Conservation (phyloP, 1,140 invertebrate genomes). For the Proctacanthus coquilletti region DNA sequence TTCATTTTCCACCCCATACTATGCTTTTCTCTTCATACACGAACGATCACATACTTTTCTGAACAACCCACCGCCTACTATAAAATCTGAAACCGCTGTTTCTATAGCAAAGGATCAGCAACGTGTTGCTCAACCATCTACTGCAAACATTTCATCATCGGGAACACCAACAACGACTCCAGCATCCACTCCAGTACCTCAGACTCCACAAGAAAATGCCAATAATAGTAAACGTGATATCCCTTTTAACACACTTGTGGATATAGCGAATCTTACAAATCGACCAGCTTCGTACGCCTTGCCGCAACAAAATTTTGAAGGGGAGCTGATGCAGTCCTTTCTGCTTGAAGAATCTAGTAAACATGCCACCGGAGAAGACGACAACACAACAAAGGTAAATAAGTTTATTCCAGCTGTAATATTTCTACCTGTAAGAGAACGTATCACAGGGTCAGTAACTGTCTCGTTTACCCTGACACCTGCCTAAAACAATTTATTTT, state of each 20-base stretch:
- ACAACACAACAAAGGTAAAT: conserved; percentile 29
- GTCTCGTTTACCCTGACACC: conserved; percentile 85
- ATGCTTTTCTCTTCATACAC: conserved; percentile 81
- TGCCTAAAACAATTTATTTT: conserved; percentile 39
- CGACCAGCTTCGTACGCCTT: conserved; percentile 41
- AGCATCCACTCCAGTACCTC: conserved; percentile 8
- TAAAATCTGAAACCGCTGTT: conserved; percentile 8
- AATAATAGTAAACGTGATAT: conserved; percentile 32
- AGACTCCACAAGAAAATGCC: background rate
- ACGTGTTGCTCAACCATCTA: conserved; percentile 3
- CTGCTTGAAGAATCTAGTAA: conserved; percentile 26
- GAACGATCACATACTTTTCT: conserved; percentile 54
- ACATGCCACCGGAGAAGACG: conserved; percentile 18
- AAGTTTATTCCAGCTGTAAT: conserved; percentile 76
- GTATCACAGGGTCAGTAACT: conserved; percentile 62
- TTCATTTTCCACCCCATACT: conserved; percentile 71
- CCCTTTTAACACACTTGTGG: conserved; percentile 25
- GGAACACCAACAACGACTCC: conserved; percentile 6
- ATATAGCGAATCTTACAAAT: conserved; percentile 38
- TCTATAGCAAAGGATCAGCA: conserved; percentile 5
- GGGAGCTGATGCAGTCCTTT: conserved; percentile 26
- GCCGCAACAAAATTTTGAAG: conserved; percentile 31
- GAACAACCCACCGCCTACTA: conserved; percentile 10
- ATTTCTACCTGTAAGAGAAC: conserved; percentile 76
- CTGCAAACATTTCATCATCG: conserved; percentile 7